Conservation (phyloP, 2,888 invertebrate genomes). For the Oegoconia quadripuncta region DNA sequence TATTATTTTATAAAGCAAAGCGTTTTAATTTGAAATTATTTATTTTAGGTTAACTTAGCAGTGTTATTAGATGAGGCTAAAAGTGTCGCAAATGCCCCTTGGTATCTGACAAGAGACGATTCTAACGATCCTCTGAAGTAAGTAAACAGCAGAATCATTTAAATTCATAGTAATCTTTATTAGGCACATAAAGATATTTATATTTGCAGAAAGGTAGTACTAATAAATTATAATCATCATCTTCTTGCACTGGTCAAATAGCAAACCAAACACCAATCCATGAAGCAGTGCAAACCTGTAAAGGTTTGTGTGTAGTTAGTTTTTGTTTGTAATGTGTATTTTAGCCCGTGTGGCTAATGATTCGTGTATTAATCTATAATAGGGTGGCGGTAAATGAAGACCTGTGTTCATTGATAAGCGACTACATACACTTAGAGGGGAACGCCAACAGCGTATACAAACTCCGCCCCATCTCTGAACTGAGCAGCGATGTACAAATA, state of each 20-base stretch:
- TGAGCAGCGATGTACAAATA: constrained; percentile 54
- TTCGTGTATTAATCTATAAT: background rate
- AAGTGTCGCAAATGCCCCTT: constrained; percentile 43
- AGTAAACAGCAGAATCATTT: constrained; percentile 22
- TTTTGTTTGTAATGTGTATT: too few species aligned
- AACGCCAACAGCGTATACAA: constrained; percentile 46
- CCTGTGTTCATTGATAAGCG: constrained; percentile 46
- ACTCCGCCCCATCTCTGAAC: constrained; percentile 42
- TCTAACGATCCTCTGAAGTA: constrained; percentile 47
- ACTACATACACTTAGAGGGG: constrained; percentile 63
- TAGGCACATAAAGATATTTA: too few species aligned
- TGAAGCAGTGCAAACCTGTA: too few species aligned
- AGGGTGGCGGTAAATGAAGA: constrained; percentile 64
- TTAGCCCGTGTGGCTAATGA: too few species aligned
- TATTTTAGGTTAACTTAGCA: constrained; percentile 54
- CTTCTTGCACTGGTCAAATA: too few species aligned
- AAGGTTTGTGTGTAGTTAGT: too few species aligned
- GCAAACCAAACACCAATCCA: background rate
- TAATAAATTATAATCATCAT: too few species aligned
- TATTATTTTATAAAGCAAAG: background rate
- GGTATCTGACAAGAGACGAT: constrained; percentile 55
- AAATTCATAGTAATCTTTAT: background rate
- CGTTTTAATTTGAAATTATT: constrained; percentile 1
- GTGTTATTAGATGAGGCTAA: constrained; percentile 51
- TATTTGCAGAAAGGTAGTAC: too few species aligned